Conservation (phyloP, 2,113 vertebrate genomes). For the Phoxinus phoxinus region DNA sequence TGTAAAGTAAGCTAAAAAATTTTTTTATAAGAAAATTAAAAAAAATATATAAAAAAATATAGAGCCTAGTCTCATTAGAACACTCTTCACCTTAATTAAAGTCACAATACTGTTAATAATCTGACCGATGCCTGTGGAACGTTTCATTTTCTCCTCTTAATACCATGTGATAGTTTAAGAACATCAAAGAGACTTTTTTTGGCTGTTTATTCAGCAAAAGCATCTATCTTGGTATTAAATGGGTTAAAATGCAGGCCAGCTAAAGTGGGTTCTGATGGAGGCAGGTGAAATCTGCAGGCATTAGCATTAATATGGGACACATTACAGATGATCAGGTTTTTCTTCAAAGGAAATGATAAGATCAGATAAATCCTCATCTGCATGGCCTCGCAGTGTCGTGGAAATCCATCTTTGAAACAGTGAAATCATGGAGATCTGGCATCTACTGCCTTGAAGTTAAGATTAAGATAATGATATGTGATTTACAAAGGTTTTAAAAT, state of each 20-base stretch:
- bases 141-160: background rate
- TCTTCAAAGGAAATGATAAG: slow-evolving; percentile 42
- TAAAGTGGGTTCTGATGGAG: slow-evolving; percentile 34
- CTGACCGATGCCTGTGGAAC: background rate
- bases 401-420: background rate
- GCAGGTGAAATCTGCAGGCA: slow-evolving; percentile 50
- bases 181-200: slow-evolving; percentile 5
- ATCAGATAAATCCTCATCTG: slow-evolving; percentile 39
- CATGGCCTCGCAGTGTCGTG: slow-evolving; percentile 7
- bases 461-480: background rate
- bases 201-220: slow-evolving; percentile 4
- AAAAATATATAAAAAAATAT: background rate
- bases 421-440: background rate
- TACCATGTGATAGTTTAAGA: background rate
- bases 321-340: slow-evolving; percentile 35
- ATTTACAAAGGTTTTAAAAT: slow-evolving; percentile 6
- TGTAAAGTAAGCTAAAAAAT: background rate
- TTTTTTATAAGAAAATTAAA: slow-evolving; percentile 6
- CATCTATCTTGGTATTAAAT: slow-evolving; percentile 1
- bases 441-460: background rate
- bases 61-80: background rate
- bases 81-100: slow-evolving; percentile 22
- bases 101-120: background rate
- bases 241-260: slow-evolving; percentile 43
- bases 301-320: slow-evolving; percentile 31